Conservation (phyloP, 2,888 invertebrate genomes). For the Ormyrus labotus region DNA sequence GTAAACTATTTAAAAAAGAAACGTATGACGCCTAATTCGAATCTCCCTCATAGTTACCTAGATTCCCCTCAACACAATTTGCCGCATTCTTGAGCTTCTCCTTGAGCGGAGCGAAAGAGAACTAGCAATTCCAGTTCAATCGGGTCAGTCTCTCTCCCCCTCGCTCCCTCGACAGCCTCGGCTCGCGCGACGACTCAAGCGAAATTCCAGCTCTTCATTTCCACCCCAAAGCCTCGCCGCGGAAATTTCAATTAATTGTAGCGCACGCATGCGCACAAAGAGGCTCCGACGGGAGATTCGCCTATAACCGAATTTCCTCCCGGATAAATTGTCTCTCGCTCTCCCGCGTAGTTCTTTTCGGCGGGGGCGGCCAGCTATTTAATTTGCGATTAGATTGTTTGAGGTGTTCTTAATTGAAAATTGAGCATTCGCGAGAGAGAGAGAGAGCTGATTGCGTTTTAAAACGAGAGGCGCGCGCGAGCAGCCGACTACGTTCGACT, state of each 20-base stretch:
- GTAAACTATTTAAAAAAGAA: no score
- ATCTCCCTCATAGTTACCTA: no score
- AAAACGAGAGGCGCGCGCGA: not conserved
- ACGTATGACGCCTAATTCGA: no score
- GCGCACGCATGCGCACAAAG: not conserved
- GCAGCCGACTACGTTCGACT: not conserved
- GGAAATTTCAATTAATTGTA: conserved; percentile 47
- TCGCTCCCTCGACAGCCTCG: not conserved
- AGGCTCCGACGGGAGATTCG: not conserved
- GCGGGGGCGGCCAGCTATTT: not conserved
- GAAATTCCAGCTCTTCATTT: conserved; percentile 16
- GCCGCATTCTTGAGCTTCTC: not conserved
- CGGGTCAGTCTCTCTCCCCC: not conserved
- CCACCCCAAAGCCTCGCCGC: not conserved
- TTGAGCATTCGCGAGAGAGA: not conserved
- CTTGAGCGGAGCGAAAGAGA: not conserved
- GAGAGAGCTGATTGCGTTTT: conserved; percentile 8
- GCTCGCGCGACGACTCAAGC: not conserved
- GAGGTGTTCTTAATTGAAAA: conserved; percentile 30
- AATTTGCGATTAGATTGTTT: conserved; percentile 31
- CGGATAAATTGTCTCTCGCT: conserved; percentile 18
- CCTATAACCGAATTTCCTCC: conserved; percentile 25
- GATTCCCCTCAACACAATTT: not conserved
- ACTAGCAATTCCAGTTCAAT: not conserved
- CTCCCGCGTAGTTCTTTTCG: not conserved